Evolutionary conservation across 2,797 vertebrate genomes (phyloP).

Genomic region (Prunella strophiata): DNA sequence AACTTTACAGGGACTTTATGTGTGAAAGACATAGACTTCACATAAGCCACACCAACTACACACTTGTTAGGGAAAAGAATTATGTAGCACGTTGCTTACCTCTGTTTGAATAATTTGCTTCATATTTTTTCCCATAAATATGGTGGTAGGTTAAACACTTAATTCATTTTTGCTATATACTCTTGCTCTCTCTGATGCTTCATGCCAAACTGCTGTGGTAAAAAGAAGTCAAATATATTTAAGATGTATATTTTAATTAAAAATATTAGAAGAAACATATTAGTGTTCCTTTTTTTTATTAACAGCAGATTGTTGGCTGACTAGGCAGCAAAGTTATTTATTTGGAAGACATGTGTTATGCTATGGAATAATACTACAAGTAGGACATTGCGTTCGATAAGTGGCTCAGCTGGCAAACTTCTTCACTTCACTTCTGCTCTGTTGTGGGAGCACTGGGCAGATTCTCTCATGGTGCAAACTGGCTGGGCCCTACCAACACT

Average conservation of each 20-base stretch:
- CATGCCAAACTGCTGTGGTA: slow-evolving; percentile 56
- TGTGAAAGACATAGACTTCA: background rate
- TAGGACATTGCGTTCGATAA: background rate
- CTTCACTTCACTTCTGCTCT: background rate
- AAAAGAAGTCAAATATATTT: slow-evolving; percentile 41
- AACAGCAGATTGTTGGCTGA: slow-evolving; percentile 55
- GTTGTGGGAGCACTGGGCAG: background rate
- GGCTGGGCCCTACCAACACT: background rate
- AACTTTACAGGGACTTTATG: background rate
- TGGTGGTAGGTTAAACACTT: slow-evolving; percentile 20
- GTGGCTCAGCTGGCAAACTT: background rate
- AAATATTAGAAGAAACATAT: slow-evolving; percentile 61
- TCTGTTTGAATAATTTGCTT: slow-evolving; percentile 32
- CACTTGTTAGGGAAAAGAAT: background rate
- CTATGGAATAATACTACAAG: slow-evolving; percentile 13
- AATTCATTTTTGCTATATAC: slow-evolving; percentile 40
- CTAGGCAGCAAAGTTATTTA: slow-evolving; percentile 16
- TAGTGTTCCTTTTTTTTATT: slow-evolving; percentile 54
- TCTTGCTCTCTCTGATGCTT: slow-evolving; percentile 22
- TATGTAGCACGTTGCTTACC: background rate
- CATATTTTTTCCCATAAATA: slow-evolving; percentile 35
- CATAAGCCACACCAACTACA: background rate
- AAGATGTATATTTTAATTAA: slow-evolving; percentile 64
- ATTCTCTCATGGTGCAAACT: background rate
- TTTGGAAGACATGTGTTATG: slow-evolving; percentile 9